Percentiles rank a stretch among this genome's conserved stretches.
phyloP scores from a whole-genome alignment of 2,888 invertebrate species.

The Cephus pygmeus region DNA sequence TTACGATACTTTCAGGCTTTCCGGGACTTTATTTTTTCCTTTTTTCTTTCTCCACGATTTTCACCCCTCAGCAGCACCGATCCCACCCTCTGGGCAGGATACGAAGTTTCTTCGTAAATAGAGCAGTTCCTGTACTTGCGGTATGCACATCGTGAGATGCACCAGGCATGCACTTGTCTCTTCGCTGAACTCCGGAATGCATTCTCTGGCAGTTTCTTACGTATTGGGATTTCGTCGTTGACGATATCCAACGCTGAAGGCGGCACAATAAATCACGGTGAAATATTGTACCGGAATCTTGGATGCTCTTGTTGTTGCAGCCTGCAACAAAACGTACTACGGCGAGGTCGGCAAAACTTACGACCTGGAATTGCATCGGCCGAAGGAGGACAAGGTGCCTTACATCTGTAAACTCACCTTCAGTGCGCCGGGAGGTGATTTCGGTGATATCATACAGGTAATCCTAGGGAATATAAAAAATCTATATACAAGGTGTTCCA shows the following conservation, averaged over 20 bases:
- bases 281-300: background rate
- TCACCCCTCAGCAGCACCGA: background rate
- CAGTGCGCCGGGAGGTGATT: conserved; percentile 83
- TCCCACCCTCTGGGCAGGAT: background rate
- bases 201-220: background rate
- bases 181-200: background rate
- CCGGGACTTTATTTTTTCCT: background rate
- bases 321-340: conserved; percentile 91
- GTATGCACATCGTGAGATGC: background rate
- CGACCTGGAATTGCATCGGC: conserved; percentile 85
- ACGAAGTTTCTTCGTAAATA: background rate
- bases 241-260: background rate
- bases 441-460: conserved; percentile 90
- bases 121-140: background rate
- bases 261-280: background rate
- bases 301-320: conserved; percentile 68
- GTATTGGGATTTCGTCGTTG: background rate
- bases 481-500: background rate
- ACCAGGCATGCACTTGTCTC: background rate
- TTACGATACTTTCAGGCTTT: background rate
- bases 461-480: conserved; percentile 18
- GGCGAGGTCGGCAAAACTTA: conserved; percentile 90
- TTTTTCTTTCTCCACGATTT: background rate
- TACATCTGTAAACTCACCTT: conserved; percentile 90
- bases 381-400: conserved; percentile 86